A percentile compares a stretch with the other conserved stretches of the same genome.
Evolutionary conservation across 2,113 vertebrate species (phyloP).

Genomic region (Pipra filicauda): DNA sequence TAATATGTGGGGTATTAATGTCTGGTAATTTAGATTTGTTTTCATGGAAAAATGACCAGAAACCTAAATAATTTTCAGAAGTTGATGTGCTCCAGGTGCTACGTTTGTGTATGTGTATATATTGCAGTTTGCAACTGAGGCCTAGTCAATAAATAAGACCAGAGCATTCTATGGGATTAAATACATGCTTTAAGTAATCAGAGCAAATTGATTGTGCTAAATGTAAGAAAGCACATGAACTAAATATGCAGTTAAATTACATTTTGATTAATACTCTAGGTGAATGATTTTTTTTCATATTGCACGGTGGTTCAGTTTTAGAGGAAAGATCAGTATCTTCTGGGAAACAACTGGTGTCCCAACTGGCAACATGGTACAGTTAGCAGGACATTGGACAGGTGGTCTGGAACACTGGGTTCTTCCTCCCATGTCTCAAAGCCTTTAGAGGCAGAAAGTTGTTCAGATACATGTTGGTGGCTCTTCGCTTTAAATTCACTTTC

Average conservation of each 20-base stretch:
- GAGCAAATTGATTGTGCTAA: background rate
- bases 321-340: background rate
- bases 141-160: background rate
- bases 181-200: background rate
- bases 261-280: background rate
- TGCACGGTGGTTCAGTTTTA: background rate
- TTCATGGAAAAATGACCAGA: background rate
- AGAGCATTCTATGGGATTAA: background rate
- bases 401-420: background rate
- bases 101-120: accelerated
- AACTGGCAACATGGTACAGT: background rate
- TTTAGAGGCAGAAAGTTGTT: background rate
- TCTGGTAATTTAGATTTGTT: background rate
- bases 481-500: background rate
- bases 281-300: background rate
- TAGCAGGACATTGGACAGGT: accelerated
- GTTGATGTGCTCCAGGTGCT: background rate
- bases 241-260: background rate
- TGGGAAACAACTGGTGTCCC: background rate
- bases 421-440: background rate
- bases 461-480: background rate
- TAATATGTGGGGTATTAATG: background rate
- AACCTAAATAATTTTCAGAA: background rate
- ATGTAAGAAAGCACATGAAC: background rate
- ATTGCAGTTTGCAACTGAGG: background rate